phyloP scores from a whole-genome alignment of 2,113 vertebrate genomes.

The Tychaedon coryphoeus region DNA sequence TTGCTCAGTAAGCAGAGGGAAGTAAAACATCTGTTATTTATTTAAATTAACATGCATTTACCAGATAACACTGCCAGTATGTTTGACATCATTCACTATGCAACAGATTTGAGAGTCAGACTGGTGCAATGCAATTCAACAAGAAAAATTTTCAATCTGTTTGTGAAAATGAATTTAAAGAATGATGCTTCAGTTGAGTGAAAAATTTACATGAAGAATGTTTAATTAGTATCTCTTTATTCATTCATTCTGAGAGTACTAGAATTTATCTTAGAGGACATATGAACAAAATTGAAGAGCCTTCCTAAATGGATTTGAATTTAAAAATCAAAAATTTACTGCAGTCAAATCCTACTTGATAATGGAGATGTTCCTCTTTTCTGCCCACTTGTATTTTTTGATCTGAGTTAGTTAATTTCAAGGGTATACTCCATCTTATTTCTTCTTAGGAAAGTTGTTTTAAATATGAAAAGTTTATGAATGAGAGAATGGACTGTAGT shows the following conservation, averaged over 20 bases:
- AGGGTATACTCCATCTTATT: not conserved
- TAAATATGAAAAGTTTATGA: not conserved
- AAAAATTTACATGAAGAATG: not conserved
- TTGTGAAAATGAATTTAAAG: not conserved
- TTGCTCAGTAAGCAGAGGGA: not conserved
- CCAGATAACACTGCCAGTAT: not conserved
- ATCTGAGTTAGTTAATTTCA: not conserved
- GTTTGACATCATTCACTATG: not conserved
- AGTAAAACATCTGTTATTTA: conserved; percentile 25
- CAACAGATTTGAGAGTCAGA: not conserved
- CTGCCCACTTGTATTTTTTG: not conserved
- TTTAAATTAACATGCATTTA: conserved; percentile 33
- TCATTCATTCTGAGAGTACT: not conserved
- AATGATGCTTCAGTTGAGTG: not conserved
- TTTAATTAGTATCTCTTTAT: not conserved
- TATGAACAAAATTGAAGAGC: not conserved
- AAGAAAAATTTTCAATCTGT: not conserved
- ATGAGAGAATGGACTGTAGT: not conserved
- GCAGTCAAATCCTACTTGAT: not conserved
- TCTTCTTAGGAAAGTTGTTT: not conserved
- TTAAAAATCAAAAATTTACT: not conserved
- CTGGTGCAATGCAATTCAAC: not conserved
- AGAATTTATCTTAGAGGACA: not conserved
- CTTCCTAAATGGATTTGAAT: not conserved
- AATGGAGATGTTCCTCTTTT: not conserved